A percentile compares a stretch with the other conserved stretches of the same genome.
Conservation (phyloP, 2,113 vertebrate genomes). For the Glaucomys volans region DNA sequence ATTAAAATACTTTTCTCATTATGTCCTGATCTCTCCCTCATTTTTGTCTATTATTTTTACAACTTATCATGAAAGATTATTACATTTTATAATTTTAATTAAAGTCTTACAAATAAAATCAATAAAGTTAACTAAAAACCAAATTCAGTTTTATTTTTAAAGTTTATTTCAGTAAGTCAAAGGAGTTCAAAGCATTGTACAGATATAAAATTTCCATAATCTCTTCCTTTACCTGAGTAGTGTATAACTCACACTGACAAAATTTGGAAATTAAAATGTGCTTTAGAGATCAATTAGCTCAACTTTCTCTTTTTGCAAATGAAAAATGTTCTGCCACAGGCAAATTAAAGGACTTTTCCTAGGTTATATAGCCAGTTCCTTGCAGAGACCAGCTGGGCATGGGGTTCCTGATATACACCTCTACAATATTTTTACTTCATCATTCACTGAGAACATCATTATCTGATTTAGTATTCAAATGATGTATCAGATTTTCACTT, state of each 20-base stretch:
- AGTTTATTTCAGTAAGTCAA: neutral
- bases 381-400: neutral
- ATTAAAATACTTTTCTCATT: neutral
- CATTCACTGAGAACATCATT: neutral
- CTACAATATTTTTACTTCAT: neutral
- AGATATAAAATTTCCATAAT: neutral
- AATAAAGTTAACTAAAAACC: neutral
- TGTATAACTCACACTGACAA: neutral
- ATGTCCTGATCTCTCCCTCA: neutral
- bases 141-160: conserved; percentile 41
- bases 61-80: neutral
- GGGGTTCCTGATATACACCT: neutral
- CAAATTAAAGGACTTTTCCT: conserved; percentile 42
- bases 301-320: conserved; percentile 11
- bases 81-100: conserved; percentile 36
- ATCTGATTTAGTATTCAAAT: conserved; percentile 11
- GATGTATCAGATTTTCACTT: neutral
- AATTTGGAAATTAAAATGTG: neutral
- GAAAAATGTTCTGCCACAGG: neutral
- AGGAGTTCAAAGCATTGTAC: neutral
- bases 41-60: conserved; percentile 15
- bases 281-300: conserved; percentile 19
- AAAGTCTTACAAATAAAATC: neutral
- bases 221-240: neutral
- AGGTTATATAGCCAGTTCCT: neutral